These are phyloP conservation scores for Peromyscus californicus DNA, from an alignment of 2,113 vertebrate genomes.

Conservation along the genomic window DNA sequence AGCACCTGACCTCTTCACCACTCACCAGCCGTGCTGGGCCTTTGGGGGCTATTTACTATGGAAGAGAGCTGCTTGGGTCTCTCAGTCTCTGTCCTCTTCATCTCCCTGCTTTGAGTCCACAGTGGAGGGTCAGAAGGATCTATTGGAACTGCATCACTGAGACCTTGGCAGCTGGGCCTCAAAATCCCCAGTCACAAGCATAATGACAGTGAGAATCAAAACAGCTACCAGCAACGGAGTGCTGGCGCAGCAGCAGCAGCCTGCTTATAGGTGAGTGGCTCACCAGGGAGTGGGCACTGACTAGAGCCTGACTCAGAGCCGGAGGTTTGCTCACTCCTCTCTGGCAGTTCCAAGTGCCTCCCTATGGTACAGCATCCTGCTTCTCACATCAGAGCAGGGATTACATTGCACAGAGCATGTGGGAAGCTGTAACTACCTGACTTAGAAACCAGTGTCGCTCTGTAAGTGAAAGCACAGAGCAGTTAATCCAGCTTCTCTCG, in stretches of 20 bases:
- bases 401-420: fast-evolving
- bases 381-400: not conserved
- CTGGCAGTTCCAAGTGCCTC: not conserved
- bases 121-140: constrained; percentile 82
- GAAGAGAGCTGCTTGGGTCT: constrained; percentile 22
- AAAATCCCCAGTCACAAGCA: not conserved
- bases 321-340: fast-evolving
- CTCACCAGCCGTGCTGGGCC: not conserved
- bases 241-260: fast-evolving
- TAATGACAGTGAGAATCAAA: fast-evolving
- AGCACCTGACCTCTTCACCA: too few species aligned
- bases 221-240: fast-evolving
- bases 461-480: not conserved
- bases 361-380: not conserved
- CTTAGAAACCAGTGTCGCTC: not conserved
- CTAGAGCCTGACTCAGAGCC: not conserved
- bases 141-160: constrained; percentile 79
- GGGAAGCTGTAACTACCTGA: not conserved
- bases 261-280: not conserved
- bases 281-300: not conserved
- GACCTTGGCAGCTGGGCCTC: constrained; percentile 42
- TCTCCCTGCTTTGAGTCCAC: constrained; percentile 74
- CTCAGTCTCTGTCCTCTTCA: constrained; percentile 80
- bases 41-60: fast-evolving
- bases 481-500: fast-evolving